Base-by-base conservation (phyloP, 2,888 invertebrate genomes). In the Yponomeuta sedellus region DNA sequence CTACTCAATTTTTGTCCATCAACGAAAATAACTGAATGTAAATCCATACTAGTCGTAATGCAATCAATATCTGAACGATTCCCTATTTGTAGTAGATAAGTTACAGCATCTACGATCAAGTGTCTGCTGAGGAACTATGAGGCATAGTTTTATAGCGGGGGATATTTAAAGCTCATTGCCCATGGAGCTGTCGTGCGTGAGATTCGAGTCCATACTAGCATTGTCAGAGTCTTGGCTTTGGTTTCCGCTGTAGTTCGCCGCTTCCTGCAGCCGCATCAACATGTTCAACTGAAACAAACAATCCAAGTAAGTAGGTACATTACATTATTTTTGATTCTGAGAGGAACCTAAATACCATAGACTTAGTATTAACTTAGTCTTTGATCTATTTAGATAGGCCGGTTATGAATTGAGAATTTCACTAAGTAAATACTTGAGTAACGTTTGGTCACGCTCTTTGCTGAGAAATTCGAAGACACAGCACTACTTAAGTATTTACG, bases 261-360 rank as follows among this genome's bases (percentile, higher is more conserved):
- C 98, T 90, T 98, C 98, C 91, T 98, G 98, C 64, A 98, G 93
- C 72, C 97, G 94, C 97, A 98, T 97, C 79, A 98, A 88, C 98
- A 98, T 98, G 79, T 97, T 98, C 71, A 98, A 92, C 96, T 97
- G 85, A 12, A 92, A 92, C 73, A 70, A 71, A 66, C 44, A 52
- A 52, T 44, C 3, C 10, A 44, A 52, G n/a, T 8, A 61, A 8
- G 61, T 28, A 22, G 3, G 61, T 56, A 10, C 28, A 22, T 6
- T n/a, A n/a, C 6, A 34, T 5, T 6, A 34, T 5, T 6, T 1
- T 34, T 34, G 28, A 28, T 4, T 28, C 34, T 2, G n/a, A n/a
- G 8, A 2, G 4, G 2, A 8, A 6, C 8, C 34, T n/a, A n/a
- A n/a, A n/a, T n/a, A n/a, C n/a, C n/a, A n/a, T n/a, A n/a, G n/a